Base-by-base conservation (phyloP, 2,797 vertebrate species). In the Enteromius viviparus region DNA sequence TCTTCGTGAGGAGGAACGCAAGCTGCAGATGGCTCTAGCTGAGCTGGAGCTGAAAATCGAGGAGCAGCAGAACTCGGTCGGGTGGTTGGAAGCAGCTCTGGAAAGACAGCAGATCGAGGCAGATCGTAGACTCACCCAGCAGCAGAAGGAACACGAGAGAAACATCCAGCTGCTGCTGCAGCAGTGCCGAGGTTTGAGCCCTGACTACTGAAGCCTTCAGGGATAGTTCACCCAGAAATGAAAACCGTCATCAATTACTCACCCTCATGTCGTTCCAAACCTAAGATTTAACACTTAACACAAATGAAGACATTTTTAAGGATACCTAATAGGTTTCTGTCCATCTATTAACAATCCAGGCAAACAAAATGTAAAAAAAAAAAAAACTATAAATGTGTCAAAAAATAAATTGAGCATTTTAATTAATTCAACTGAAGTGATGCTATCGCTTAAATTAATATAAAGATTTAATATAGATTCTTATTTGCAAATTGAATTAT, bases 21-120 rank as follows among this genome's bases (percentile, higher is more conserved):
- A 95, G 87, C 95, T 98, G 84, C 97, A 98, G 85, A 92, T 98
- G 0, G 95, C 95, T 14, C 95, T 97, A 89, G 96, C 97, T 0
- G 97, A 99, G 90, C 91, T 98, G 85, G 97, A 99, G 91, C 96
- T 99, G 96, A 96, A 97, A 53, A 90, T 96, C 68, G 97, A 98
- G 76, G 98, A 99, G 91, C 96, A 98, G 94, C 95, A 97, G 93
- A 92, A 91, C 89, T 92, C 97, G 87, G 94, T 97, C 64, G 93
- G 92, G 89, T 98, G 97, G 97, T 88, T 99, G 92, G 97, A 99
- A 91, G 96, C 93, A 0, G 97, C 98, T 0, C 93, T 99, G 23
- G 97, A 99, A 85, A 95, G 97, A 2, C 95, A 98, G 78, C 95
- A 95, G 53, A 93, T 99, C 14, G 98, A 99, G 91, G 96, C 95